Percentiles rank a stretch among this genome's conserved stretches.
These are phyloP conservation scores for Leptinotarsa juncta DNA, from an alignment of 2,888 invertebrate species.

Conservation along the genomic window DNA sequence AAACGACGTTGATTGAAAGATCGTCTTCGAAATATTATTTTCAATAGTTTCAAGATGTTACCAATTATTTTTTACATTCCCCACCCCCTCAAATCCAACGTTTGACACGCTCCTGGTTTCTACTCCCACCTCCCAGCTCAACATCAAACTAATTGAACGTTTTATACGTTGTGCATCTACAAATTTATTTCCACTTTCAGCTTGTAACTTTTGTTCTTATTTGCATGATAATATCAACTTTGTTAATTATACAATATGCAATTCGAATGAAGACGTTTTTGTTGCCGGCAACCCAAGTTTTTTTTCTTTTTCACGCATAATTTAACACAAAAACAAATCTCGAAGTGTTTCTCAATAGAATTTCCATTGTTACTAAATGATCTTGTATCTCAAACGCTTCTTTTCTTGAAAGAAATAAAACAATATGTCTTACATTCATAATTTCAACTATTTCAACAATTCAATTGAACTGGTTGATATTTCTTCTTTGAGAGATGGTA, in stretches of 20 bases:
- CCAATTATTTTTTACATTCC: neutral
- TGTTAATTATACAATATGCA: slow-evolving; percentile 45
- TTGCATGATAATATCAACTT: slow-evolving; percentile 47
- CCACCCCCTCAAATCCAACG: neutral
- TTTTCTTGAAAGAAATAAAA: neutral
- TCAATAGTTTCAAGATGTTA: neutral
- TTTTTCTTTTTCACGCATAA: slow-evolving; percentile 40
- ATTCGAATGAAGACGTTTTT: slow-evolving; percentile 40
- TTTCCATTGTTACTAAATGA: slow-evolving; percentile 22
- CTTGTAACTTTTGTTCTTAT: slow-evolving; percentile 37
- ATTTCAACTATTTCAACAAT: neutral
- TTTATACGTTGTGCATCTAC: slow-evolving; percentile 28
- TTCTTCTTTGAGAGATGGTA: neutral
- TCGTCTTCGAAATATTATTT: too few relatives aligned
- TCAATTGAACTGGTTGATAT: neutral
- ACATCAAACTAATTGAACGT: slow-evolving; percentile 20
- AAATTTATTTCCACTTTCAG: slow-evolving; percentile 37
- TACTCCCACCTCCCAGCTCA: too few relatives aligned
- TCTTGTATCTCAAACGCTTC: slow-evolving; percentile 10
- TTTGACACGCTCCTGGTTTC: neutral
- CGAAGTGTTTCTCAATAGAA: slow-evolving; percentile 23
- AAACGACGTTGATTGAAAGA: too few relatives aligned
- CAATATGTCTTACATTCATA: neutral
- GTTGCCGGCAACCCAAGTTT: slow-evolving; percentile 30
- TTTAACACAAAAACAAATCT: slow-evolving; percentile 36